A percentile compares a stretch with the other conserved stretches of the same genome.
Conservation (phyloP, 2,113 vertebrate species). For the Mormyrus iriodes region DNA sequence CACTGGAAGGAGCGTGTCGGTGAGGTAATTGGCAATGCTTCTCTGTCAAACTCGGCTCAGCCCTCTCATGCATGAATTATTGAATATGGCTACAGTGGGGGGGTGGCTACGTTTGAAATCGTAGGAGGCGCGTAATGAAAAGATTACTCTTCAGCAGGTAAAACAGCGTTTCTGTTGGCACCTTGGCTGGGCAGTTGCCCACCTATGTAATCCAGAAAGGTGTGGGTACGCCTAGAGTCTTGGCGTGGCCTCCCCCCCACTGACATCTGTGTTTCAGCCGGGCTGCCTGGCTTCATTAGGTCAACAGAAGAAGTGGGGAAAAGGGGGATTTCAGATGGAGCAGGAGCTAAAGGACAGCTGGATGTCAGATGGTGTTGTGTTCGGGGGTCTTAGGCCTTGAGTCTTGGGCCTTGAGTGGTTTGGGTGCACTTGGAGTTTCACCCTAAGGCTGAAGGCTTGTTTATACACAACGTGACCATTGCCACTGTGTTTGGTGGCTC, state of each 20-base stretch:
- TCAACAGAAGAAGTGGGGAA: neutral
- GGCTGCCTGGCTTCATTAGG: neutral
- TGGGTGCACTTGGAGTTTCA: too few relatives aligned
- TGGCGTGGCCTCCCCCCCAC: neutral
- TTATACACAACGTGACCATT: too few relatives aligned
- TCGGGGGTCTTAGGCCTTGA: too few relatives aligned
- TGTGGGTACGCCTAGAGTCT: neutral
- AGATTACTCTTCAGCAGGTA: conserved; percentile 11
- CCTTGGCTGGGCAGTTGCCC: neutral
- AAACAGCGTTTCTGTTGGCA: neutral
- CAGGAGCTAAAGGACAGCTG: neutral
- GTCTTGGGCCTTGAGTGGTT: too few relatives aligned
- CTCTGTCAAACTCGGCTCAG: conserved; percentile 6
- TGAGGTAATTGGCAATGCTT: conserved; percentile 34
- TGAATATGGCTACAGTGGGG: conserved; percentile 31
- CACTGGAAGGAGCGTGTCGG: conserved; percentile 31
- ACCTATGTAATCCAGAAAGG: neutral
- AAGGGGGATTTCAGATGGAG: neutral
- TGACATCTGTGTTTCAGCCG: neutral
- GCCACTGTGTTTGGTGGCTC: neutral
- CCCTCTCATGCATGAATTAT: conserved; percentile 35
- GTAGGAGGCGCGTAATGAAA: conserved; percentile 29
- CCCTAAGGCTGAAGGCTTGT: too few relatives aligned
- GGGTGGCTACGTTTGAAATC: conserved; percentile 23
- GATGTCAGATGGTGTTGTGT: neutral